Evolutionary conservation across 2,888 invertebrate genomes (phyloP), one percentile per base, ranked within the genome.

Genomic region (Cynaeus angustus): DNA sequence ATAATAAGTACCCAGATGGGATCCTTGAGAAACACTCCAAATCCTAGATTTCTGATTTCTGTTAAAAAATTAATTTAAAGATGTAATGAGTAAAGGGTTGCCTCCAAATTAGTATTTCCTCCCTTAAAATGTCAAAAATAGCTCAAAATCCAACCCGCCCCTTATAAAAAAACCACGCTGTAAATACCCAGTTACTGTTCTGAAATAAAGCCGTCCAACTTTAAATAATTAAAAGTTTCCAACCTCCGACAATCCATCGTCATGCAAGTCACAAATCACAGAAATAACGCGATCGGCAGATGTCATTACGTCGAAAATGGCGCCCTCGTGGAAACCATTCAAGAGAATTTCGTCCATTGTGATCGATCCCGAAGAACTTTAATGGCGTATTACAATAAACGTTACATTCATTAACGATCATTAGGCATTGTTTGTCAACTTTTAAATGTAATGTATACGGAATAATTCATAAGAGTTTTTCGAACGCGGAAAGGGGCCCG

Each of bases 361-460:
- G 56, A 30, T 66, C 66, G 56, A 56, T 65, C 12, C 46, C 43
- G 21, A 48, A 55, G 66, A 48, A 64, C 64, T 48, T 48, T 67
- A 67, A 67, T 59, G 66, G 56, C 52, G 50, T 43, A 64, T 65
- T 66, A 71, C 66, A 55, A 58, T 71, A 61, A 68, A 70, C 66
- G 72, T 68, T 68, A 72, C 70, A 74, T 72, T 75, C 75, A 75
- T 75, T 75, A 75, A 61, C 68, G 64, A 53, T 72, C 75, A 72
- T 75, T 74, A 75, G 46, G 72, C 71, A 74, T 72, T 72, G 69
- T 69, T 70, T 72, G 73, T 73, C 69, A 72, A 71, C 70, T 68
- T 72, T 71, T 71, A 62, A 72, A 65, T 53, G 68, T 70, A 68
- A 68, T 64, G 66, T 38, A 37, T 16, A 45, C 43, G 53, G 70